Evolutionary conservation across 37 sponge, comb jelly and placozoan species (phyloP), one percentile per base, ranked within the genome.

Genomic region (Mnemiopsis leidyi): DNA sequence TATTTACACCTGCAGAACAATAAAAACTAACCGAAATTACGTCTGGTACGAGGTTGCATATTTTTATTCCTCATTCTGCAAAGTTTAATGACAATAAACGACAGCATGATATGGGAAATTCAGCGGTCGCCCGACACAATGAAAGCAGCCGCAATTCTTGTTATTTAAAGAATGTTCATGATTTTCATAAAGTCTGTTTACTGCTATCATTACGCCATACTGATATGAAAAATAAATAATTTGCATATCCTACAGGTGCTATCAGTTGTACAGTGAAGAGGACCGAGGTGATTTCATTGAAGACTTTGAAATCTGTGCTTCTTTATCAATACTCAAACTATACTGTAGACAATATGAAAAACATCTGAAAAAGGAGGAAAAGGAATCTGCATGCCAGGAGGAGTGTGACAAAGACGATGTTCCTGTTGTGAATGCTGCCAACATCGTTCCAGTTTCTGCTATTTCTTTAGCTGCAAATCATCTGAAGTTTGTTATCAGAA

Each of bases 261-360:
- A 96, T 76, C 95, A 37, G 69, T 96, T 98, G 31, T 68, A 94
- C 38, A 77, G 34, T 36, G 95, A 95, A 25, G 97, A 96, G 32
- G 97, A 98, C 34, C 94, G 94, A 67, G 94, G 94, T 1, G 76
- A 92, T 23, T 98, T 98, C 69, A 94, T 96, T 21, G 96, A 95
- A 95, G 69, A 94, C 23, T 85, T 85, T 85, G 90, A 85, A 37
- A 85, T 33, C 21, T 85, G 90, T 85, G 33, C 90, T 25, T 85
- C 90, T 1, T 3, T 85, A 40, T 28, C 61, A 2, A 85, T 85
- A 1, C 35, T 85, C 13, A 85, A 85, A 40, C 2, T 39, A 3
- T 85, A 85, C 24, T 23, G 33, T 3, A 85, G 39, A 26, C 90
- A 85, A 61, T 39, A 85, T 40, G 61, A 40, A 1, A 25, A 85